phyloP scores from a whole-genome alignment of 2,113 vertebrate species.

The Myiozetetes cayanensis region DNA sequence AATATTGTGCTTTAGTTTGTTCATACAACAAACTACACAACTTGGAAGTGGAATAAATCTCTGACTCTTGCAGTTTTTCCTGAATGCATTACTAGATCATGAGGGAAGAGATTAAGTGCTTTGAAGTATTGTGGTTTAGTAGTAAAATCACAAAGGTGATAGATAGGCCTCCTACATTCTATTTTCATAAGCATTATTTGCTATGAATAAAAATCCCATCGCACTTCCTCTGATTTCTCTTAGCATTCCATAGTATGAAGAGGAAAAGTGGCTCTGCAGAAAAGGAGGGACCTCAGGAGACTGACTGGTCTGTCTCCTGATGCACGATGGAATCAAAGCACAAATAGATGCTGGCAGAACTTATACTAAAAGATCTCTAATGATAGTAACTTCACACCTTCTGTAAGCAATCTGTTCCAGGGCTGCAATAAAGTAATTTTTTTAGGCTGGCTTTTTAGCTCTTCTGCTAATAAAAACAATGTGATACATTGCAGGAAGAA shows the following conservation, averaged over 20 bases:
- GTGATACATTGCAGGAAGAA: not conserved
- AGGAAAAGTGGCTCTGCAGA: not conserved
- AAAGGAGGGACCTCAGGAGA: not conserved
- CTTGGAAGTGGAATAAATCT: conserved; percentile 9
- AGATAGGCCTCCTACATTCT: not conserved
- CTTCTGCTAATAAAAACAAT: not conserved
- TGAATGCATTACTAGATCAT: not conserved
- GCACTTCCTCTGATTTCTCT: not conserved
- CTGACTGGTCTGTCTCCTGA: not conserved
- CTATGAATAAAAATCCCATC: conserved; percentile 1
- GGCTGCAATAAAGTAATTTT: not conserved
- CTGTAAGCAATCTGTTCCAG: not conserved
- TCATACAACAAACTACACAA: not conserved
- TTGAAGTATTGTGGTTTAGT: not conserved
- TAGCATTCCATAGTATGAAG: not conserved
- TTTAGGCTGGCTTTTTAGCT: not conserved
- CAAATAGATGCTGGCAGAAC: not conserved
- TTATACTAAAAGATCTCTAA: not conserved
- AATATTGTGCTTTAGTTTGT: not conserved
- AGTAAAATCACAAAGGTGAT: conserved; percentile 19
- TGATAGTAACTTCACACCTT: conserved; percentile 34
- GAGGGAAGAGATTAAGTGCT: not conserved
- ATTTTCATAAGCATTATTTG: not conserved
- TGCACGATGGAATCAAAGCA: not conserved
- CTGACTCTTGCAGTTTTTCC: not conserved